These are phyloP conservation scores for Drosophila pullipes DNA, from an alignment of 2,888 invertebrate genomes.

Conservation along the genomic window DNA sequence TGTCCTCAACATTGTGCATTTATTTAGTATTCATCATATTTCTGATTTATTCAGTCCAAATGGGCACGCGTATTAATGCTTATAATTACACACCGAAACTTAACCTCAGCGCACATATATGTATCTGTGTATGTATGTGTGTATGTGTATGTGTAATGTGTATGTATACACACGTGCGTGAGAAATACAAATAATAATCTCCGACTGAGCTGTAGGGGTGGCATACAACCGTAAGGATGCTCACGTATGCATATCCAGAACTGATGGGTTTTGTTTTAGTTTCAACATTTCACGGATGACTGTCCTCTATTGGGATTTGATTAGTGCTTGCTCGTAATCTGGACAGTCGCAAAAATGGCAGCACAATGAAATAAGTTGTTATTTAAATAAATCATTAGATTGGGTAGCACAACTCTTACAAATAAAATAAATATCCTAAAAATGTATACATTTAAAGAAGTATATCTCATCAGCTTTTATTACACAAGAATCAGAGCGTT, in stretches of 20 bases:
- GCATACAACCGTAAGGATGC: conserved; percentile 30
- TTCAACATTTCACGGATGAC: conserved; percentile 48
- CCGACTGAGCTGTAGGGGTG: conserved; percentile 35
- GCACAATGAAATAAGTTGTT: not conserved
- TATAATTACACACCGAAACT: conserved; percentile 69
- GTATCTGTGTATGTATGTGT: not conserved
- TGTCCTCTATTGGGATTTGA: conserved; percentile 57
- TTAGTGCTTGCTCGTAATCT: conserved; percentile 23
- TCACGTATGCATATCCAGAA: conserved; percentile 58
- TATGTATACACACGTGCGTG: conserved; percentile 18
- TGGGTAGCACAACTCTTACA: not conserved
- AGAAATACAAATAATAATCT: conserved; percentile 29
- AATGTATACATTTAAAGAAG: not conserved
- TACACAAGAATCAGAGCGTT: not conserved
- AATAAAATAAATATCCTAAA: not conserved
- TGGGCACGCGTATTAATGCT: conserved; percentile 78
- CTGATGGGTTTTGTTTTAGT: conserved; percentile 49
- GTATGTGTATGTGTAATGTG: not conserved
- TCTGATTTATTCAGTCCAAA: conserved; percentile 77
- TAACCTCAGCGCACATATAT: conserved; percentile 19
- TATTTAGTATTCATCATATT: conserved; percentile 79
- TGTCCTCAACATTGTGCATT: conserved; percentile 47
- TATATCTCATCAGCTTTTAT: not conserved
- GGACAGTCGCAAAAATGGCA: not conserved
- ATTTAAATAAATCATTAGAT: not conserved